These are phyloP conservation scores for Penaeus monodon DNA, from an alignment of 2,888 invertebrate species.

Conservation along the genomic window DNA sequence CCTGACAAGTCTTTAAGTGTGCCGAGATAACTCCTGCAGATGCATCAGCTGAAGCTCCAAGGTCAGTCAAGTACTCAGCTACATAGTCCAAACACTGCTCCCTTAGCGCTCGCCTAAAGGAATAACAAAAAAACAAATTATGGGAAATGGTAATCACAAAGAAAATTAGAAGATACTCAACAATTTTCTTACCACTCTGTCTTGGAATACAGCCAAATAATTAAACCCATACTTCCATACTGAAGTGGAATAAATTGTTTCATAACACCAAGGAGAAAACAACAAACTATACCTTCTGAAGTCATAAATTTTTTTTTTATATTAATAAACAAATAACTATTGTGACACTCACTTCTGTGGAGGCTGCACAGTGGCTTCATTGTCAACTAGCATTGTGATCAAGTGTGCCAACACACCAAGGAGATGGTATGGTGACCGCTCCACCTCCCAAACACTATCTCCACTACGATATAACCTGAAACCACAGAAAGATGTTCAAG, in stretches of 20 bases:
- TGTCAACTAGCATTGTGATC: slow-evolving; percentile 72
- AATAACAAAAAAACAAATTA: neutral
- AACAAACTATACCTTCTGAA: no score
- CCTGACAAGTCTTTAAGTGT: slow-evolving; percentile 75
- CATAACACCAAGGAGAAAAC: no score
- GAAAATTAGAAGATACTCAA: no score
- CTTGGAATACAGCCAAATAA: neutral
- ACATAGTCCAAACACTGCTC: slow-evolving; percentile 64
- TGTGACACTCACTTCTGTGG: slow-evolving; percentile 37
- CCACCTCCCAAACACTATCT: slow-evolving; percentile 87
- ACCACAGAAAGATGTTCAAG: slow-evolving; percentile 65
- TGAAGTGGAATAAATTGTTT: no score
- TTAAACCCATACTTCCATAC: no score
- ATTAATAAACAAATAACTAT: neutral
- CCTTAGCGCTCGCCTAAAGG: slow-evolving; percentile 48
- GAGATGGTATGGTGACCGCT: slow-evolving; percentile 87
- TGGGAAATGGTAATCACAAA: neutral
- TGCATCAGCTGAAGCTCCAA: slow-evolving; percentile 79
- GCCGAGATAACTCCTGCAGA: slow-evolving; percentile 77
- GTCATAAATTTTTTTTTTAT: neutral
- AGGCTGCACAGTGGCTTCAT: slow-evolving; percentile 22
- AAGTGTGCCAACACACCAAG: slow-evolving; percentile 82
- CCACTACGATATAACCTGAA: slow-evolving; percentile 81
- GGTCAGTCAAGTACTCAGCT: slow-evolving; percentile 77
- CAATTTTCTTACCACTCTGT: neutral